Evolutionary conservation across 2,888 invertebrate genomes (phyloP).

Genomic region (Teleiodes luculella): DNA sequence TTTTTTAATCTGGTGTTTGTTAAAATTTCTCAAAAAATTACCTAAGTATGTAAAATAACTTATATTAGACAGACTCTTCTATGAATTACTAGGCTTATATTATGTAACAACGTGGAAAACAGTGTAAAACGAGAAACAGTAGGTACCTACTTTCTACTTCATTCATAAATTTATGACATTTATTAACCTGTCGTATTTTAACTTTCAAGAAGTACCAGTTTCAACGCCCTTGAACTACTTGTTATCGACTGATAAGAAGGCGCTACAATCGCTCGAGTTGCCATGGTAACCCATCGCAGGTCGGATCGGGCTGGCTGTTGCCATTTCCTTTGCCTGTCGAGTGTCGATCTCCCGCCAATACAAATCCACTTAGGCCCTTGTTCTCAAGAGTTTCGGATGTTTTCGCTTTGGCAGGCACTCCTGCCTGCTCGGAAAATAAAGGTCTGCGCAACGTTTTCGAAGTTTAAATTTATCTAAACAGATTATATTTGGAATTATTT

Average conservation of each 20-base stretch:
- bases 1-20: too few relatives aligned
- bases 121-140: too few relatives aligned
- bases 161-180: neutral
- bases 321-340: neutral
- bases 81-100: too few relatives aligned
- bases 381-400: neutral
- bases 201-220: neutral
- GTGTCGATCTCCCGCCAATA: neutral
- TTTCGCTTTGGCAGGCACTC: neutral
- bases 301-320: conserved; percentile 6
- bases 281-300: neutral
- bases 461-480: too few relatives aligned
- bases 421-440: neutral
- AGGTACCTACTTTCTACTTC: neutral
- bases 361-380: neutral
- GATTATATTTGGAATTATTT: too few relatives aligned
- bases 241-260: neutral
- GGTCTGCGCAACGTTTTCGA: neutral
- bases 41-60: too few relatives aligned
- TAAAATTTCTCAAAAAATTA: too few relatives aligned
- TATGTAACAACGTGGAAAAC: too few relatives aligned
- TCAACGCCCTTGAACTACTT: neutral
- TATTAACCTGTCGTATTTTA: neutral
- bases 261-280: conserved; percentile 5
- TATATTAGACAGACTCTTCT: too few relatives aligned